Evolutionary conservation across 2,113 vertebrate species (phyloP), one percentile per base, ranked within the genome.

Genomic region (Corydoras maculifer): DNA sequence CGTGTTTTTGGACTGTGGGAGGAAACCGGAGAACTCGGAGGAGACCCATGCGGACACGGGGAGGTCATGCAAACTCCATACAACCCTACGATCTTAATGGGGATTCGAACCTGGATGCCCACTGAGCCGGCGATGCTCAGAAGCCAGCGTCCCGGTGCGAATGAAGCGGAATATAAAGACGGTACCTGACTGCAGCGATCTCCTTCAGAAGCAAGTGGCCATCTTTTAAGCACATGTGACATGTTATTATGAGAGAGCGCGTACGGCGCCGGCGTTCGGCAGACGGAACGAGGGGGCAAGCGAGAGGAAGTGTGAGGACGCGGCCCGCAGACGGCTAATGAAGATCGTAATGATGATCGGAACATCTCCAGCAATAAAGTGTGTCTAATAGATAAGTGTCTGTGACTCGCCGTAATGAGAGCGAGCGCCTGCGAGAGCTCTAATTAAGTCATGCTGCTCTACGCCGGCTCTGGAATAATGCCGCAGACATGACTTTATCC

Each of bases 401-500:
- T 75, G 73, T 70, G 77, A 75, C 55, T 49, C 31, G 18, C 51
- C 18, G 43, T 74, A 78, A 74, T 65, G 61, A 74, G 64, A 62
- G 53, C 48, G 57, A 60, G 74, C 15, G 60, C 57, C 62, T n/a
- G 65, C 18, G 30, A 60, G 63, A 31, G 49, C 35, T 60, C 67
- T 65, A 79, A 81, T 79, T 68, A 77, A 70, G 72, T 59, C 35
- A 55, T 60, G 14, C n/a, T 11, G 69, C 74, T 75, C 63, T 57
- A 78, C 62, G 65, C 69, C 59, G 68, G 48, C 30, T 55, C 60
- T 63, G 65, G 73, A 80, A 75, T 57, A 76, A 82, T 78, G 72
- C 62, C 58, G 65, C 66, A 69, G 72, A 58, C 14, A 50, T 64
- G 57, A 58, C 65, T 58, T 54, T 70, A 69, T 78, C 76, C 63